Evolutionary conservation across 2,113 vertebrate species (phyloP), one percentile per base, ranked within the genome.

Genomic region (Dipodomys stephensi): DNA sequence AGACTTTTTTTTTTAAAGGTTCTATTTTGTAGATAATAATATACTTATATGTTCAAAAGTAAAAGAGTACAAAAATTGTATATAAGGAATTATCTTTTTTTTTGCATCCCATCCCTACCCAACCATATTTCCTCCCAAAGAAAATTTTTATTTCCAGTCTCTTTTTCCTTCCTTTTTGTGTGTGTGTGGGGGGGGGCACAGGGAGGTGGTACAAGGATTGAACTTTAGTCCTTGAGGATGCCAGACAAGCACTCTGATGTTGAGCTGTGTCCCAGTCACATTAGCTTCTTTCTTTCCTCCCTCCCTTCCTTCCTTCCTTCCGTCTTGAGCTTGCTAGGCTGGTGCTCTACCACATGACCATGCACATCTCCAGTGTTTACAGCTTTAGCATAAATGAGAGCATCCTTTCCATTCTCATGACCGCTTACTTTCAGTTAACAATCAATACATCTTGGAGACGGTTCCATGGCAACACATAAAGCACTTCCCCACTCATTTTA

Each of bases 51-150:
- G 46, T 78, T 84, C 53, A 80, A 89, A 87, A 19, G 30, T 77
- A 85, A 13, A 71, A 65, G 82, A 62, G 81, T 28, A 30, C 53
- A 71, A 57, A 65, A 86, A 53, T 77, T 28, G 23, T 44, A n/a
- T 71, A 13, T n/a, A 25, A 90, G 62, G 27, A 88, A 62, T 30
- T 46, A 23, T 27, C 27, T 79, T n/a, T 69, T 30, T 39, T 39
- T 49, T 57, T 30, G 19, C 2, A 30, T 16, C 16, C 39, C 10
- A 4, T 83, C 15, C 16, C 39, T 44, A 64, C 20, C 32, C 44
- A 64, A 13, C 27, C 67, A 79, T 57, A 35, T 89, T 32, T 88
- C 82, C 69, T 95, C 60, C 60, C 39, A 39, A 68, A 46, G 44
- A 67, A 53, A 79, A 69, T 25, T 67, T 93, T 32, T 81, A 2